Evolutionary conservation across 2,888 invertebrate species (phyloP).

Genomic region (Chalcis sispes): DNA sequence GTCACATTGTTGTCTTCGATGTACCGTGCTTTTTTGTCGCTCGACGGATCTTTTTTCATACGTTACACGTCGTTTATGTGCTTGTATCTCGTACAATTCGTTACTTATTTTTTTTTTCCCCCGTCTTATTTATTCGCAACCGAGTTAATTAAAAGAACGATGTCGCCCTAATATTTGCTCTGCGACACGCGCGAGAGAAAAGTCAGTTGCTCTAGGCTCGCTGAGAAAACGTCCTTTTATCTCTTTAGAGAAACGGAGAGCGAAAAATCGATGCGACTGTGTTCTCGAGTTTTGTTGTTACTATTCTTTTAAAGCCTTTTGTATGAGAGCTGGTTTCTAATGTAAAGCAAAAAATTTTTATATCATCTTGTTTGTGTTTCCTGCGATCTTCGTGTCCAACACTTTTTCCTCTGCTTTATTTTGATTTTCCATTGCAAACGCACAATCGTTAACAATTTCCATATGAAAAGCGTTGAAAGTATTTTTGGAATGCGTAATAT

Average conservation of each 20-base stretch:
- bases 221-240: background rate
- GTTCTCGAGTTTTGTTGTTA: constrained; percentile 1
- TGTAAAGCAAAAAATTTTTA: background rate
- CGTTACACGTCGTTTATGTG: too few relatives aligned
- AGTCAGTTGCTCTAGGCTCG: too few relatives aligned
- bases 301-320: constrained; percentile 15
- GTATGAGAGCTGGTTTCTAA: background rate
- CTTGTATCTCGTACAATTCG: too few relatives aligned
- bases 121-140: background rate
- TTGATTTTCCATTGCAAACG: too few relatives aligned
- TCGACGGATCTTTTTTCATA: background rate
- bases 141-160: background rate
- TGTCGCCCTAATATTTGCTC: background rate
- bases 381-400: too few relatives aligned
- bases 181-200: background rate
- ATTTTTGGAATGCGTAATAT: too few relatives aligned
- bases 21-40: background rate
- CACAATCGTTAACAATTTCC: too few relatives aligned
- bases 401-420: too few relatives aligned
- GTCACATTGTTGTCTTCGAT: background rate
- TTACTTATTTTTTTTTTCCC: too few relatives aligned
- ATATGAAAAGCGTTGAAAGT: too few relatives aligned
- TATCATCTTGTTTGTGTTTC: too few relatives aligned
- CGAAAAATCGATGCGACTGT: constrained; percentile 35
- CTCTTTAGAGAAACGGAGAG: too few relatives aligned